phyloP scores from a whole-genome alignment of 2,888 invertebrate species.

The Nycteola revayana region DNA sequence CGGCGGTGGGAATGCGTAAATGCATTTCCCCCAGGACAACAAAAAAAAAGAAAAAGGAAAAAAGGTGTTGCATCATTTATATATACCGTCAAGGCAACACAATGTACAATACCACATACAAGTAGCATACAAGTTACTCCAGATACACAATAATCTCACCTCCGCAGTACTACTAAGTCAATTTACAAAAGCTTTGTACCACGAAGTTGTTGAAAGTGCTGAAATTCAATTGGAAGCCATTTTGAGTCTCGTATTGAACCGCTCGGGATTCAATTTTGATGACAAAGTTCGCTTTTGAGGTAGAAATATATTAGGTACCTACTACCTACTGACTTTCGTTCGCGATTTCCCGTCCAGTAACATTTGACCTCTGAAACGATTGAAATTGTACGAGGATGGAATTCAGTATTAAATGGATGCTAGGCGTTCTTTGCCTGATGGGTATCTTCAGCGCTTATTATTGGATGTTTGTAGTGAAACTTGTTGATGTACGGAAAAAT shows the following conservation, averaged over 20 bases:
- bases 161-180: no score
- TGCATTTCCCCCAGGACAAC: no score
- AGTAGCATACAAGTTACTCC: no score
- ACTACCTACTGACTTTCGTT: slow-evolving; percentile 21
- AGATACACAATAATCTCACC: no score
- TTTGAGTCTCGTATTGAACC: slow-evolving; percentile 41
- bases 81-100: no score
- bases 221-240: slow-evolving; percentile 43
- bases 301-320: slow-evolving; percentile 34
- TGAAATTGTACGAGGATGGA: not conserved
- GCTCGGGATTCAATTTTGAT: slow-evolving; percentile 36
- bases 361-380: slow-evolving; percentile 4
- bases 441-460: slow-evolving; percentile 25
- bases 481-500: slow-evolving; percentile 6
- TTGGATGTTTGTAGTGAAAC: slow-evolving; percentile 32
- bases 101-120: no score
- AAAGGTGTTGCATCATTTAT: no score
- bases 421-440: slow-evolving; percentile 17
- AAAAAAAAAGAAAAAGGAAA: no score
- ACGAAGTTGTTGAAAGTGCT: slow-evolving; percentile 34
- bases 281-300: slow-evolving; percentile 39
- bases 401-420: slow-evolving; percentile 14
- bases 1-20: no score
- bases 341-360: slow-evolving; percentile 24
- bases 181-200: slow-evolving; percentile 31